Evolutionary conservation across 2,113 vertebrate genomes (phyloP).

Genomic region (Protobothrops flavoviridis): DNA sequence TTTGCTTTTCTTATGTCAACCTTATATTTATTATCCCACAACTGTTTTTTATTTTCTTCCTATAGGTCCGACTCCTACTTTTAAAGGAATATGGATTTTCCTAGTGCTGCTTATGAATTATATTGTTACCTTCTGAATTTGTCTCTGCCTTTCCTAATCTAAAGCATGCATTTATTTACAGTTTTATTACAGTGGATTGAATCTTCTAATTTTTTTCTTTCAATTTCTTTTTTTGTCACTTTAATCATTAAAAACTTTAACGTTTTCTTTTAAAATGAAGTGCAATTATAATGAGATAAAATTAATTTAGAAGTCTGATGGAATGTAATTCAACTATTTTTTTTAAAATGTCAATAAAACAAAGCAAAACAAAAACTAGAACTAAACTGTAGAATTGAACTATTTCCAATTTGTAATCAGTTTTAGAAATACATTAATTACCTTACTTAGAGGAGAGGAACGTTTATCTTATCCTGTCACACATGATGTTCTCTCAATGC

Average conservation of each 20-base stretch:
- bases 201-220: neutral
- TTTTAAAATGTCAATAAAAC: neutral
- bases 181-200: neutral
- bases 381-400: neutral
- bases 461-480: neutral
- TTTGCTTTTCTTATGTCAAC: neutral
- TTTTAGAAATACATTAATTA: neutral
- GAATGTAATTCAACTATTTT: neutral
- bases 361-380: neutral
- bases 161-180: neutral
- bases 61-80: neutral
- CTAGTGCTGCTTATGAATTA: neutral
- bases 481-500: neutral
- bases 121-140: neutral
- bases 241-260: neutral
- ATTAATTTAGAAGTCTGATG: constrained; percentile 43
- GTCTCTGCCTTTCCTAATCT: neutral
- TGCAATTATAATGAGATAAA: neutral
- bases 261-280: neutral
- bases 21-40: neutral
- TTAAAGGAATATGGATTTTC: neutral
- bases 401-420: neutral
- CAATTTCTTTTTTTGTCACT: neutral
- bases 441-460: neutral
- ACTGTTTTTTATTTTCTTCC: neutral